These are phyloP conservation scores for Lates calcarifer DNA, from an alignment of 2,113 vertebrate species.

Conservation along the genomic window DNA sequence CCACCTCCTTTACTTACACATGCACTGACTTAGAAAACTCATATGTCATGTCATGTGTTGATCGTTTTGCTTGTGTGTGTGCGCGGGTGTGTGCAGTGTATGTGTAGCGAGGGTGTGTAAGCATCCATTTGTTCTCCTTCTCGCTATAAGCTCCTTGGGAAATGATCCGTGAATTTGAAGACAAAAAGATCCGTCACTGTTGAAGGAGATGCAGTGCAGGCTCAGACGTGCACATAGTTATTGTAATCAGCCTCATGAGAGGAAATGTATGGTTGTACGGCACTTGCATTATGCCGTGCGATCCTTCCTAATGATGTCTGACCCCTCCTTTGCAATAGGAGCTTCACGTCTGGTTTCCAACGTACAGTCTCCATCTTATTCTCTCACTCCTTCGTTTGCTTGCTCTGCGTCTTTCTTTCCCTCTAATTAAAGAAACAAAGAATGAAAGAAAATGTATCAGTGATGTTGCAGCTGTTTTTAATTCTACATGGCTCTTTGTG, in stretches of 20 bases:
- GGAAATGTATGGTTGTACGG: background rate
- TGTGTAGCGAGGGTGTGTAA: background rate
- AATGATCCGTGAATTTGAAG: slow-evolving; percentile 52
- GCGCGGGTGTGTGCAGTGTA: background rate
- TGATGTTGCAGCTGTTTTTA: slow-evolving; percentile 47
- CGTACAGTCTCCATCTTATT: background rate
- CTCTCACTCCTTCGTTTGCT: background rate
- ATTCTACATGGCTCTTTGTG: background rate
- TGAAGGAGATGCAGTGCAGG: background rate
- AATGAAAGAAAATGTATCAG: slow-evolving; percentile 40
- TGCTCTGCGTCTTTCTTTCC: slow-evolving; percentile 31
- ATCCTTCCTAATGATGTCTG: slow-evolving; percentile 33
- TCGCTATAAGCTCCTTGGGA: slow-evolving; percentile 32
- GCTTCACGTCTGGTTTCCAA: slow-evolving; percentile 33
- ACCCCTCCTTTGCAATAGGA: slow-evolving; percentile 19
- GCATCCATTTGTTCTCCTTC: slow-evolving; percentile 40
- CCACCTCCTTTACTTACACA: background rate
- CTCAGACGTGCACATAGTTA: slow-evolving; percentile 23
- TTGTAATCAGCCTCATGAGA: slow-evolving; percentile 20
- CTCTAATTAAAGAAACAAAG: slow-evolving; percentile 63
- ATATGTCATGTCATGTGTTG: background rate
- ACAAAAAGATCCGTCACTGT: slow-evolving; percentile 36
- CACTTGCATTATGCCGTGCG: slow-evolving; percentile 20
- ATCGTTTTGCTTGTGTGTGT: background rate
- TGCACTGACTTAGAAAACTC: background rate